Conservation (phyloP, 2,888 invertebrate species). For the Leptogaster cylindrica region DNA sequence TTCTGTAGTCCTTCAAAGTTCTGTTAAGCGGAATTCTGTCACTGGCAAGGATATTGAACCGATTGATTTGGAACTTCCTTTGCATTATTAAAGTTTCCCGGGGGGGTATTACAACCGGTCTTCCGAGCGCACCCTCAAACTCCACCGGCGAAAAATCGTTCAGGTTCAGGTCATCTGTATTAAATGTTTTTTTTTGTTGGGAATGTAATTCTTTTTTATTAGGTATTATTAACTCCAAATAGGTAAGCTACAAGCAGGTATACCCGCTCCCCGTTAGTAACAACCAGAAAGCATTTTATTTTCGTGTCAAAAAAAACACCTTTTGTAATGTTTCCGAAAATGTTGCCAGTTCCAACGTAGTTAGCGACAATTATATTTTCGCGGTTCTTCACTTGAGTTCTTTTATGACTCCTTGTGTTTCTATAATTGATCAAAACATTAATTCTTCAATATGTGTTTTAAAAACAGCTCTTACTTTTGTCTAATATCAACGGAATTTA, state of each 20-base stretch:
- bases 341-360: slow-evolving; percentile 82
- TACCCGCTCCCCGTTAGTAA: too few relatives aligned
- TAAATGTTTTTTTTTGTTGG: too few relatives aligned
- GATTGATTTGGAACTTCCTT: slow-evolving; percentile 81
- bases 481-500: slow-evolving; percentile 50
- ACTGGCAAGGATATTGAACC: slow-evolving; percentile 86
- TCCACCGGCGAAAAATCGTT: slow-evolving; percentile 79
- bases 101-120: slow-evolving; percentile 78
- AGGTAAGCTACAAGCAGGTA: neutral
- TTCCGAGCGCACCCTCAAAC: slow-evolving; percentile 79
- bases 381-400: slow-evolving; percentile 38
- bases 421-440: slow-evolving; percentile 11
- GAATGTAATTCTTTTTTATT: too few relatives aligned
- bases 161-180: slow-evolving; percentile 66
- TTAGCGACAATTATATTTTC: slow-evolving; percentile 80
- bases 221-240: too few relatives aligned
- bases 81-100: slow-evolving; percentile 78
- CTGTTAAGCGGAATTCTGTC: slow-evolving; percentile 87
- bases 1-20: slow-evolving; percentile 81
- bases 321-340: slow-evolving; percentile 79
- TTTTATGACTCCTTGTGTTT: slow-evolving; percentile 38
- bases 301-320: too few relatives aligned
- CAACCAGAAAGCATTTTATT: too few relatives aligned
- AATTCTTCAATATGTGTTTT: neutral
- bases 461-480: slow-evolving; percentile 5